A percentile compares a stretch with the other conserved stretches of the same genome.
Conservation (phyloP, 2,888 invertebrate species). For the Allophyes oxyacanthae region DNA sequence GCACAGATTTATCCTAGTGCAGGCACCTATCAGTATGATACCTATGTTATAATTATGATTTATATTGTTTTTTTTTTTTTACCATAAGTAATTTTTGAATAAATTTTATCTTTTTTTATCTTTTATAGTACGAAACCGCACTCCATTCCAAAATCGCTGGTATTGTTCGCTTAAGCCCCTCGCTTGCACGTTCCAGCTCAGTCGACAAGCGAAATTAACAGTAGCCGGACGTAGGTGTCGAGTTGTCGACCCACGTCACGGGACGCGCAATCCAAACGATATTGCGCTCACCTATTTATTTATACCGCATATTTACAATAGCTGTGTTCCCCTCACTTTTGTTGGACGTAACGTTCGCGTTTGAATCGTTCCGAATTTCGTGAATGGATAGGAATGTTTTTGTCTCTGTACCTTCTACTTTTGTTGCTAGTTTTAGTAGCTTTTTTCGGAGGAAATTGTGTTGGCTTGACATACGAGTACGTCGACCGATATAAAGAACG, state of each 20-base stretch:
- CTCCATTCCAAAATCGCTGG: conserved; percentile 15
- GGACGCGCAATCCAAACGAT: conserved; percentile 60
- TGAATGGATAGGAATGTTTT: conserved; percentile 4
- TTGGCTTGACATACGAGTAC: too few relatives aligned
- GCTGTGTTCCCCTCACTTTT: conserved; percentile 23
- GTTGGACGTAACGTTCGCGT: not conserved
- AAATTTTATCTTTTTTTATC: too few relatives aligned
- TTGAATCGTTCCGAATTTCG: conserved; percentile 1
- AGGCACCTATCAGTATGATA: too few relatives aligned
- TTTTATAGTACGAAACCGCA: conserved; percentile 18
- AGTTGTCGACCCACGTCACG: conserved; percentile 72
- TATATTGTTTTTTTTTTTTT: too few relatives aligned
- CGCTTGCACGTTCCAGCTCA: conserved; percentile 47
- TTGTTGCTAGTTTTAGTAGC: too few relatives aligned
- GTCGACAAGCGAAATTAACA: conserved; percentile 75
- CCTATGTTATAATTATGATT: too few relatives aligned
- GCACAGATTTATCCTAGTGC: too few relatives aligned
- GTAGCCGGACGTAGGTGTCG: conserved; percentile 63
- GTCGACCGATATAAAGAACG: too few relatives aligned
- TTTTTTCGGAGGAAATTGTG: too few relatives aligned
- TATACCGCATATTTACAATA: conserved; percentile 48
- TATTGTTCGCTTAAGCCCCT: conserved; percentile 46
- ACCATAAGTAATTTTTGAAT: too few relatives aligned
- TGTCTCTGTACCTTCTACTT: too few relatives aligned
- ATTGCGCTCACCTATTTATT: conserved; percentile 65